phyloP scores from a whole-genome alignment of 2,797 vertebrate species.

The Nannoperca obscura region DNA sequence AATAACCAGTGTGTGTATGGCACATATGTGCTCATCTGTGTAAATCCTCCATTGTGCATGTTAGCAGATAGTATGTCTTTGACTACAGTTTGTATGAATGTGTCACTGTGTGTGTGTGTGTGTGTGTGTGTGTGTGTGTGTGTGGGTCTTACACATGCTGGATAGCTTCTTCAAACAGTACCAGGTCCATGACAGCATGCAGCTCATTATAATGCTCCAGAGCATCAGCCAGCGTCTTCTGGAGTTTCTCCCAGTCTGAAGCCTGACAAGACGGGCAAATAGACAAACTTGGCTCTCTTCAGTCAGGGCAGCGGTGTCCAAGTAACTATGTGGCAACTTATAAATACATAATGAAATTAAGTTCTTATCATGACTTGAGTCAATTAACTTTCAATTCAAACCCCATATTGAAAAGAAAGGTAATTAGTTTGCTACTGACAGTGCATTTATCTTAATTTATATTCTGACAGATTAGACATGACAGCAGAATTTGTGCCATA shows the following conservation, averaged over 20 bases:
- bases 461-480: constrained; percentile 59
- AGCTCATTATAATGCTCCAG: constrained; percentile 89
- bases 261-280: constrained; percentile 67
- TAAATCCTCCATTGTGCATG: constrained; percentile 15
- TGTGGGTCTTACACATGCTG: constrained; percentile 77
- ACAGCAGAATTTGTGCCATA: constrained; percentile 35
- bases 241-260: constrained; percentile 92
- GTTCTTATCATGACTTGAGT: constrained; percentile 48
- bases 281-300: constrained; percentile 33
- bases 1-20: neutral
- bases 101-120: neutral
- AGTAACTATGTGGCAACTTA: constrained; percentile 26
- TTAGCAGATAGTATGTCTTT: constrained; percentile 15
- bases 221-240: constrained; percentile 89
- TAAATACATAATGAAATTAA: constrained; percentile 48
- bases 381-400: constrained; percentile 59
- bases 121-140: neutral
- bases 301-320: constrained; percentile 10
- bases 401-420: constrained; percentile 39
- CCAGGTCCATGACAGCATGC: constrained; percentile 84
- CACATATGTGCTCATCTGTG: constrained; percentile 31
- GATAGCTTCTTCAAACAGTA: constrained; percentile 86
- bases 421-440: constrained; percentile 59
- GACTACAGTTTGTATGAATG: neutral
- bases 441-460: constrained; percentile 61